Evolutionary conservation across 2,888 invertebrate genomes (phyloP).

Genomic region (Venusia cambrica): DNA sequence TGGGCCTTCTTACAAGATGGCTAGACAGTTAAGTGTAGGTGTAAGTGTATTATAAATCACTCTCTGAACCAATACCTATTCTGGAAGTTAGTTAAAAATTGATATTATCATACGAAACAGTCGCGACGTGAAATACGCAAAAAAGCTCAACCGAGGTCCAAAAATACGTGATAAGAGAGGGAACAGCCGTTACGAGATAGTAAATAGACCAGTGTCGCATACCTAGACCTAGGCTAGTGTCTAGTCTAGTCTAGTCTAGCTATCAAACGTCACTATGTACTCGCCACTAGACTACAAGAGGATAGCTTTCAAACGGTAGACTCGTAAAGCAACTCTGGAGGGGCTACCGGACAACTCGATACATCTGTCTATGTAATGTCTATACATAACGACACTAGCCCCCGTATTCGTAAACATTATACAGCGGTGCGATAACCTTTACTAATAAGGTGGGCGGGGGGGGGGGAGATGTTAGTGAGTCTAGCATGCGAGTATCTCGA

Average conservation of each 20-base stretch:
- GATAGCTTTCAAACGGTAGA: slow-evolving; percentile 1
- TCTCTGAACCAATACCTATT: no score
- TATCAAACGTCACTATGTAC: slow-evolving; percentile 21
- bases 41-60: no score
- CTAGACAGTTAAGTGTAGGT: no score
- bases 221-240: slow-evolving; percentile 9
- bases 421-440: slow-evolving; percentile 1
- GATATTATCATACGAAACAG: no score
- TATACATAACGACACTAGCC: slow-evolving; percentile 47
- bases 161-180: not conserved
- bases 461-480: no score
- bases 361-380: slow-evolving; percentile 46
- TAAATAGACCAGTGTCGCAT: slow-evolving; percentile 3
- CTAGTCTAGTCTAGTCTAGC: slow-evolving; percentile 10
- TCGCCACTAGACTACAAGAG: slow-evolving; percentile 6
- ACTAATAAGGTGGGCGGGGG: not conserved
- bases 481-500: slow-evolving; percentile 67
- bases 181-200: slow-evolving; percentile 1
- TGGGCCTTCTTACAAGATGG: no score
- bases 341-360: slow-evolving; percentile 50
- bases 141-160: no score
- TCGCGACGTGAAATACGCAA: no score
- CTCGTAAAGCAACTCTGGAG: slow-evolving; percentile 58
- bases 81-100: no score
- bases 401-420: not conserved